Percentiles rank a stretch among this genome's conserved stretches.
These are phyloP conservation scores for Micromys minutus DNA, from an alignment of 2,113 vertebrate genomes.

Conservation along the genomic window DNA sequence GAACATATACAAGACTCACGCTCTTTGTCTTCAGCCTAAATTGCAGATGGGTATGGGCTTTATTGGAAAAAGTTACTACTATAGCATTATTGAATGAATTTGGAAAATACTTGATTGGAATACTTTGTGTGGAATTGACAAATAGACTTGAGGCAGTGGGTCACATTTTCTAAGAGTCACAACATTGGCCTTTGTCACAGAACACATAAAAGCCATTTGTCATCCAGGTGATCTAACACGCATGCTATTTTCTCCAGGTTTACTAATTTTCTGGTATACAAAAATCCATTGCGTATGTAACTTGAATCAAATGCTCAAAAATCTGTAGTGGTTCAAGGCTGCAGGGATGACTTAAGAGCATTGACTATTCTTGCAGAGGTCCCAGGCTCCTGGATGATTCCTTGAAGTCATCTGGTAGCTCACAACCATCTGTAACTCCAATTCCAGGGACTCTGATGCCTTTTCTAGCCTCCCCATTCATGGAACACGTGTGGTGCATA, in stretches of 20 bases:
- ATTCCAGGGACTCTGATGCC: not conserved
- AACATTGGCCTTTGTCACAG: conserved; percentile 42
- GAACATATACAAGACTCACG: not conserved
- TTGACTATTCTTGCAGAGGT: not conserved
- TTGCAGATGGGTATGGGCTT: no score
- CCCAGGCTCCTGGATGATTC: not conserved
- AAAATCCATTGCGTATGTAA: fast-evolving
- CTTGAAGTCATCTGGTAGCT: not conserved
- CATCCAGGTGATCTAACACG: conserved; percentile 41
- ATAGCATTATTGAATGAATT: not conserved
- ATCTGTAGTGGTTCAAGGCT: not conserved
- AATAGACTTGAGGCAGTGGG: conserved; percentile 57
- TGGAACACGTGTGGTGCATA: not conserved
- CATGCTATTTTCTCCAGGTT: not conserved
- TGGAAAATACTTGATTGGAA: not conserved
- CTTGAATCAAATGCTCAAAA: not conserved
- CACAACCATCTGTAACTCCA: not conserved
- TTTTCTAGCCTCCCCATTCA: not conserved
- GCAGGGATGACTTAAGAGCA: not conserved
- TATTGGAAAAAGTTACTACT: not conserved
- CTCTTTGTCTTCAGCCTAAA: not conserved
- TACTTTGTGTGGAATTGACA: not conserved
- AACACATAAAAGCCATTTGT: conserved; percentile 41
- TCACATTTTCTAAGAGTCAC: conserved; percentile 67
- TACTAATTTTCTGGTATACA: not conserved